Percentiles rank a stretch among this genome's conserved stretches.
phyloP scores from a whole-genome alignment of 1,140 invertebrate genomes.

The Charaxes varanes region DNA sequence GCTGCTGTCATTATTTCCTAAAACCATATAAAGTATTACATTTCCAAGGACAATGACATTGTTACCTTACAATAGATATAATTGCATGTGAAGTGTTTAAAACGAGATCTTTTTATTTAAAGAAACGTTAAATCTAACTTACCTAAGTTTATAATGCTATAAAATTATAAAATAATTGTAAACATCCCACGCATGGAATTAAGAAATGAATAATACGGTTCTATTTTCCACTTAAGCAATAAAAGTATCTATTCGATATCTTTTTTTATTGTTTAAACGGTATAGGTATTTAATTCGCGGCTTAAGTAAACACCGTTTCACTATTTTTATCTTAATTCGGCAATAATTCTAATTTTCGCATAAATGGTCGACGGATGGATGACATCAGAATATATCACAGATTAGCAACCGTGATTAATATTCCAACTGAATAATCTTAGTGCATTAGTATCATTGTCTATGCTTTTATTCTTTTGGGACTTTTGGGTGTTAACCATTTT shows the following conservation, averaged over 20 bases:
- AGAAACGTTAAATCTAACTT: no score
- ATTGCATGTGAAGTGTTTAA: no score
- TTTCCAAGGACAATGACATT: slow-evolving; percentile 33
- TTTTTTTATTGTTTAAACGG: no score
- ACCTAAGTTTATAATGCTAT: slow-evolving; percentile 5
- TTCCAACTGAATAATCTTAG: no score
- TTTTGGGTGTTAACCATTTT: no score
- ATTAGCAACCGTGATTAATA: no score
- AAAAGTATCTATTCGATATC: no score
- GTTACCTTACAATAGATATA: slow-evolving; percentile 12
- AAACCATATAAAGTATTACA: slow-evolving; percentile 23
- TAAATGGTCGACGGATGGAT: slow-evolving; percentile 38
- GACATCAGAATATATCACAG: slow-evolving; percentile 32
- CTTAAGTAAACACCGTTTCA: slow-evolving; percentile 1
- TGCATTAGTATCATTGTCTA: no score
- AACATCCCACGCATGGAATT: slow-evolving; percentile 63
- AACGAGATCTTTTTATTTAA: no score
- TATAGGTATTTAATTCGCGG: background rate
- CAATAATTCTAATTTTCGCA: slow-evolving; percentile 18
- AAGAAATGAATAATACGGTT: slow-evolving; percentile 30
- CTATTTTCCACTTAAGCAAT: background rate
- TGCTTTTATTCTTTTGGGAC: no score
- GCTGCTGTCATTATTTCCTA: slow-evolving; percentile 48
- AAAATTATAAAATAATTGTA: slow-evolving; percentile 32
- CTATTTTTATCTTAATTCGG: slow-evolving; percentile 12